Conservation (phyloP, 2,113 vertebrate genomes). For the Aythya baeri region DNA sequence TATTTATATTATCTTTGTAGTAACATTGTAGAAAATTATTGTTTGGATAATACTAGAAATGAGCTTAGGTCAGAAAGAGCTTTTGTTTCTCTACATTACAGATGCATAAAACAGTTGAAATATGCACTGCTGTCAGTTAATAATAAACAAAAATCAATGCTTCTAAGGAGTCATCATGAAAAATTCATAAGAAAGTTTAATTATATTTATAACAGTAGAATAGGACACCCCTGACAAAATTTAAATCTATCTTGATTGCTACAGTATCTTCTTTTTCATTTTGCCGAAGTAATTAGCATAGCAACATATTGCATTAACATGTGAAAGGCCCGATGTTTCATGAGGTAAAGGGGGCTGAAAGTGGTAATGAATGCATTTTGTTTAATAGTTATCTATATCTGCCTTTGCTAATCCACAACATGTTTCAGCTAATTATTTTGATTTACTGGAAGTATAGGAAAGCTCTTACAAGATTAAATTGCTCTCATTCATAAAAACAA, state of each 20-base stretch:
- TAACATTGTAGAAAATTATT: neutral
- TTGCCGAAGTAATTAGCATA: neutral
- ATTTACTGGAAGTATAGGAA: neutral
- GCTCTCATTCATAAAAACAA: neutral
- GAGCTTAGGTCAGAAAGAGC: neutral
- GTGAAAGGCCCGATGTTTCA: neutral
- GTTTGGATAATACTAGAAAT: neutral
- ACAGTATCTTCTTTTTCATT: rapidly evolving
- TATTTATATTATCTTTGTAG: neutral
- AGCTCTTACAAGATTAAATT: neutral
- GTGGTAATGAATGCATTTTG: neutral
- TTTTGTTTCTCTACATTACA: neutral
- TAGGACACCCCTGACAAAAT: neutral
- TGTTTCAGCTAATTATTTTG: neutral
- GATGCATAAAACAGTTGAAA: neutral
- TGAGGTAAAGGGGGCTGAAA: neutral
- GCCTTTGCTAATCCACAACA: neutral
- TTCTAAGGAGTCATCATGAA: neutral
- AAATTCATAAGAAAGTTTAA: neutral
- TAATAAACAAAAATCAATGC: neutral
- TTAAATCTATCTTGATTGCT: neutral
- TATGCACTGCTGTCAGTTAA: neutral
- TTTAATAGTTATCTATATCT: neutral
- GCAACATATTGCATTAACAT: neutral
- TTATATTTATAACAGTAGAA: neutral